Base-by-base conservation (phyloP, 2,797 vertebrate genomes). In the Sebastes ruberrimus region DNA sequence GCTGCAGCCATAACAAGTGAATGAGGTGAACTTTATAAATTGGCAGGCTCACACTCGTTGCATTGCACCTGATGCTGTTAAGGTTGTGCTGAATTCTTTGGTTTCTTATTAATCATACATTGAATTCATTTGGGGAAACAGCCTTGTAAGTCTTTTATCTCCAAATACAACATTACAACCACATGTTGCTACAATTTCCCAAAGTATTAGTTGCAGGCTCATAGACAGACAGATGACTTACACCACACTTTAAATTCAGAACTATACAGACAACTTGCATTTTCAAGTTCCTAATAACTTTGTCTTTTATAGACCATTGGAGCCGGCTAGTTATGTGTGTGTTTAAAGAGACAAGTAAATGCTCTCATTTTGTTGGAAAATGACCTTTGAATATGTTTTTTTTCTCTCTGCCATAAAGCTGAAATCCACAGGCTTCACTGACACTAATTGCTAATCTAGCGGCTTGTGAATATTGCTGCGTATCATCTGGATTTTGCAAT, bases 401-500 rank as follows among this genome's bases (percentile, higher is more conserved):
- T 78, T 20, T 76, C 73, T 73, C 52, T 67, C 59, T 75, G 28
- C 72, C 76, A 85, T 89, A 70, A 82, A 85, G 61, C 76, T 75
- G 70, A 81, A 87, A 90, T 82, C 80, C 49, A 64, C 59, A 71
- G 70, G 63, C 73, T 81, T 82, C 28, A 49, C 68, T 80, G 83
- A 87, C 79, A 81, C 78, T 89, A 88, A 90, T 90, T 88, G 80
- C 71, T 76, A 85, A 86, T 91, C 81, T 73, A 74, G 75, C 10
- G 4, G 55, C 67, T 85, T 86, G 80, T 83, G 75, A 83, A 81
- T 86, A 87, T 84, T 80, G 70, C 83, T 46, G 66, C 65, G 13
- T 62, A 86, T 91, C 85, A 85, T 89, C 71, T 84, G 72, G 82
- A 81, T 81, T 86, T 90, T 81, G 76, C 77, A 85, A 76, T 89